Base-by-base conservation (phyloP, 1,140 invertebrate genomes). In the Macrobrachium nipponense region DNA sequence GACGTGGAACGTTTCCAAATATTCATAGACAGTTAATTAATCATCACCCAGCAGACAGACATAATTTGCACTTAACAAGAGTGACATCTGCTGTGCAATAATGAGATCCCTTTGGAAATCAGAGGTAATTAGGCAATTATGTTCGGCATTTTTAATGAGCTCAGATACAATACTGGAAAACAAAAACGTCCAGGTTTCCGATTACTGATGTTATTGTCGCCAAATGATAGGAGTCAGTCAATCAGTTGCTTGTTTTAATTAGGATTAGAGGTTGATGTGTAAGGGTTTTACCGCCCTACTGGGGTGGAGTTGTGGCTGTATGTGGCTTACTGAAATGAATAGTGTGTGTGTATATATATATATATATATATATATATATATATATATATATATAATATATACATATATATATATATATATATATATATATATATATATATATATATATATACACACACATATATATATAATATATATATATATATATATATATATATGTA, bases 401-500 rank as follows among this genome's bases (percentile, higher is more conserved):
- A 66, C 12, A 66, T 66, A 66, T 66, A 66, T 66, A 5, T 66
- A 66, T 66, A 66, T 66, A 66, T 66, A 66, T 66, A 66, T 66
- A 66, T 66, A 66, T 66, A 66, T 66, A 66, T 66, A 66, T 66
- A 66, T 66, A 66, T 66, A 66, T n/a, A 66, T 66, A 66, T n/a
- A 66, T 66, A 66, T n/a, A 66, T 66, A 66, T n/a, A 66, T 66
- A 66, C 5, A 17, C 12, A 66, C 5, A 7, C 12, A 66, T n/a
- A 8, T 66, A 66, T n/a, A 66, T 66, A 66, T n/a, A 66, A 66
- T n/a, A 66, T 66, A 66, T n/a, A 66, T 66, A 8, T n/a, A 66
- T 66, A 66, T 51, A 51, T 51, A 51, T 51, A 6, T 51, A 51
- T 51, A 51, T 51, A 51, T 51, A 51, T 51, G 11, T 51, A 51